Evolutionary conservation across 1,140 invertebrate species (phyloP), one percentile per base, ranked within the genome.

Genomic region (Melipona quadrifasciata): DNA sequence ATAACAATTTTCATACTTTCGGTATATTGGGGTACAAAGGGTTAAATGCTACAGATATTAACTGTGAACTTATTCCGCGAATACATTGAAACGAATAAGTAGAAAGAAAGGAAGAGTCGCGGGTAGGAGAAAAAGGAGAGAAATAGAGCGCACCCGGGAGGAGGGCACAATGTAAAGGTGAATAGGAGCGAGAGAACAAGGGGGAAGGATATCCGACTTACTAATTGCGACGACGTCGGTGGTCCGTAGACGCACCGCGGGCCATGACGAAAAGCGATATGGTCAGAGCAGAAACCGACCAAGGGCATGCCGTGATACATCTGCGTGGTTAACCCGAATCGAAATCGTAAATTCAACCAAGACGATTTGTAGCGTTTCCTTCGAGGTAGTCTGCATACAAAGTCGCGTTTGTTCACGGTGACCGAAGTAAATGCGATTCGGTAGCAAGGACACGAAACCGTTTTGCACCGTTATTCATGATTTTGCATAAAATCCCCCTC

Each of bases 201-300:
- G 82, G 88, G 83, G 80, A 82, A 87, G 84, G 90, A 91, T 89
- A 90, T 91, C 88, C 89, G 89, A 91, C 91, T 91, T 91, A 91
- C 91, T 91, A 91, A 91, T 91, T 91, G 91, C 91, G 84, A 80
- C 91, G 89, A 91, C 91, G 89, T 88, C 86, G 91, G 91, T 91
- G 91, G 91, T 91, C 91, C 90, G 82, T 71, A 84, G 86, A 75
- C 79, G 68, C 86, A 87, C 87, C 83, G 83, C 86, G 84, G 86
- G 79, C 83, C 88, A 90, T 91, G 90, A 91, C 89, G 91, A 91
- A 90, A 90, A 91, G 90, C 90, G 86, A 90, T 90, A 90, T 85
- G 87, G 90, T 74, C 85, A 76, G 80, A 64, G 82, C 71, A 83
- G 86, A 58, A 67, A 73, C 67, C 70, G 82, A 72, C 75, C 88